A percentile compares a stretch with the other conserved stretches of the same genome.
phyloP scores from a whole-genome alignment of 2,797 vertebrate species.

The Aphelocoma californica region DNA sequence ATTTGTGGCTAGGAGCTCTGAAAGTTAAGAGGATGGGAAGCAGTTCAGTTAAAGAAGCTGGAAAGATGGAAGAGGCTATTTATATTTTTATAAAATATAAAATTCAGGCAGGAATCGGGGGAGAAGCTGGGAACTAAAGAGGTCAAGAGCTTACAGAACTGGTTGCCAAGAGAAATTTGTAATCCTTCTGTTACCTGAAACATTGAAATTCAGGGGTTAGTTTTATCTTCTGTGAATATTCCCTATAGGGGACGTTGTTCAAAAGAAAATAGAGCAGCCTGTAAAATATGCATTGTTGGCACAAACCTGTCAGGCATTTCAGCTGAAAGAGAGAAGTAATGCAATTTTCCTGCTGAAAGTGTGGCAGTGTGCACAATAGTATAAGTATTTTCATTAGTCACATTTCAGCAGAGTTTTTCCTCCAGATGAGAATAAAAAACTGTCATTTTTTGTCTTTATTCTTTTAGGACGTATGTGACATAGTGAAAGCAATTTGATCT shows the following conservation, averaged over 20 bases:
- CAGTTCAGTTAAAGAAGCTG: neutral
- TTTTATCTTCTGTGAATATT: neutral
- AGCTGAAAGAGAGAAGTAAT: neutral
- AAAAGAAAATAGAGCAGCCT: neutral
- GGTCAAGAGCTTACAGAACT: neutral
- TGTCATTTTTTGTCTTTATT: slow-evolving; percentile 1
- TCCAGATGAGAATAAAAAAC: neutral
- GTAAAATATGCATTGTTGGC: neutral
- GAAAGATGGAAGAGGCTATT: neutral
- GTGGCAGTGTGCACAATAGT: neutral
- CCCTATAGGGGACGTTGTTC: neutral
- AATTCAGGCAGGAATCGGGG: neutral
- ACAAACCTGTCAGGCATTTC: neutral
- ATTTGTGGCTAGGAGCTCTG: neutral
- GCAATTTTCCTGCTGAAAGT: neutral
- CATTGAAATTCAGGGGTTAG: neutral
- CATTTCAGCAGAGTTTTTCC: neutral
- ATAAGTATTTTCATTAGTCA: neutral
- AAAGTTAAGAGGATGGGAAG: neutral
- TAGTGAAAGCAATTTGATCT: slow-evolving; percentile 13
- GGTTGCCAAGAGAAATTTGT: neutral
- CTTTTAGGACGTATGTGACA: neutral
- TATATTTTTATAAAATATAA: neutral
- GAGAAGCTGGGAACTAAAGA: neutral
- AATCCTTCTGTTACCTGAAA: neutral